phyloP scores from a whole-genome alignment of 37 sponge, comb jelly and placozoan species.

The Agelas oroides region DNA sequence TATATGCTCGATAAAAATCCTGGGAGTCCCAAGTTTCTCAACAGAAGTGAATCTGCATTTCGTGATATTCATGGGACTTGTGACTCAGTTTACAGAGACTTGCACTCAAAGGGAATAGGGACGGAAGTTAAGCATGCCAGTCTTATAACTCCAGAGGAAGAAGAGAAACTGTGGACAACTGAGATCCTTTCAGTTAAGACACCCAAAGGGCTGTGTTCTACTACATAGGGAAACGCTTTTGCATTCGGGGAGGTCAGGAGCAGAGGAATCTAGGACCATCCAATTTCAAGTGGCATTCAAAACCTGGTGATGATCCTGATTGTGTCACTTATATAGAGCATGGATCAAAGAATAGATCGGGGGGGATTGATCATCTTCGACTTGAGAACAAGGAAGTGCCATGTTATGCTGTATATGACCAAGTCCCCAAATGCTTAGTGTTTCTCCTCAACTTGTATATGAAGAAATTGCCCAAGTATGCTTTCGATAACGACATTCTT shows the following conservation, averaged over 20 bases:
- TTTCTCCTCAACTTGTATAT: constrained; percentile 21
- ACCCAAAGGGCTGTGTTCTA: constrained; percentile 25
- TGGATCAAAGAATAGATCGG: constrained; percentile 49
- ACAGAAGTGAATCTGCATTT: constrained; percentile 1
- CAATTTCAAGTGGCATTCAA: background rate
- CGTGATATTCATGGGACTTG: background rate
- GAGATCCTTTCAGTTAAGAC: no score
- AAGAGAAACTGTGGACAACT: no score
- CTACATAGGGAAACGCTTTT: constrained; percentile 29
- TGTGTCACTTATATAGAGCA: constrained; percentile 18
- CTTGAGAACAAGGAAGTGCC: constrained; percentile 38
- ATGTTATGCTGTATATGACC: constrained; percentile 26
- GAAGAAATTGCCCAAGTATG: background rate
- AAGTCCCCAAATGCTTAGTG: constrained; percentile 15
- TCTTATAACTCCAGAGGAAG: no score
- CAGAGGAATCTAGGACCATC: constrained; percentile 22
- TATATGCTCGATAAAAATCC: background rate
- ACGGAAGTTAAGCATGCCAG: background rate
- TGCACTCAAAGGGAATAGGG: constrained; percentile 33
- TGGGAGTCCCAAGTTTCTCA: background rate
- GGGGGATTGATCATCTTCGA: constrained; percentile 22
- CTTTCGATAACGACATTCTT: constrained; percentile 14
- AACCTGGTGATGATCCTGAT: background rate
- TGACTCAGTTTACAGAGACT: background rate
- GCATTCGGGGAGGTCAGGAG: constrained; percentile 40